Conservation (phyloP, 2,113 vertebrate species). For the Pseudolaguvia tuberculata region DNA sequence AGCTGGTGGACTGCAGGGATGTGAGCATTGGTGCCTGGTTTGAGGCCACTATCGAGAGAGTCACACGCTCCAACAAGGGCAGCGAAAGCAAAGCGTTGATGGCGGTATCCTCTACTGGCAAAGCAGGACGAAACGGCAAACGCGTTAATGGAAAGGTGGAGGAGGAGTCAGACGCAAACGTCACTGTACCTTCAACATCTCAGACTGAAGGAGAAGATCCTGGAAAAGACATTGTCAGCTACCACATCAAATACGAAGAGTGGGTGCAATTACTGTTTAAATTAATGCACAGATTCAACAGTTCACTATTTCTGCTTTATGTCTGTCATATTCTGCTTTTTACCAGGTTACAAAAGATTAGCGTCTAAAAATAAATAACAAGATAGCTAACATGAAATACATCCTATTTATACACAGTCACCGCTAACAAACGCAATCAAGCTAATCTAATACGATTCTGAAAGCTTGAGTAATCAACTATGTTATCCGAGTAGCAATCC, state of each 20-base stretch:
- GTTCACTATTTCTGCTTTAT: not conserved
- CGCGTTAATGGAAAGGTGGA: slow-evolving; percentile 88
- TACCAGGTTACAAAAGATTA: not conserved
- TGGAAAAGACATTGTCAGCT: slow-evolving; percentile 78
- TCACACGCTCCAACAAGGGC: slow-evolving; percentile 78
- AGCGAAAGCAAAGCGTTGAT: slow-evolving; percentile 71
- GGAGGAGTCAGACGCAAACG: slow-evolving; percentile 73
- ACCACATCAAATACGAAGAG: slow-evolving; percentile 99
- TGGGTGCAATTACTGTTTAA: slow-evolving; percentile 71
- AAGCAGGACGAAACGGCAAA: slow-evolving; percentile 81
- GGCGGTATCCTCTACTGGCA: slow-evolving; percentile 62
- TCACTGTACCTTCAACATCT: slow-evolving; percentile 84
- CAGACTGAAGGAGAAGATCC: slow-evolving; percentile 78
- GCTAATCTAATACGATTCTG: not conserved
- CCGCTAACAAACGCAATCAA: not conserved
- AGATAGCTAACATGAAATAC: not conserved
- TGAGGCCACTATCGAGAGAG: slow-evolving; percentile 88
- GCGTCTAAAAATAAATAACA: not conserved
- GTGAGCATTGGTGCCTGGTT: slow-evolving; percentile 94
- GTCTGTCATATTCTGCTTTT: not conserved
- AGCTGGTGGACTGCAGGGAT: slow-evolving; percentile 96
- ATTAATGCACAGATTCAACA: slow-evolving; percentile 41
- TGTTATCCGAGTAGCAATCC: not conserved
- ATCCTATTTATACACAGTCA: not conserved
- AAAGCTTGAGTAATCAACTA: not conserved